These are phyloP conservation scores for Drosophila ficusphila DNA, from an alignment of 1,140 invertebrate species.

Conservation along the genomic window DNA sequence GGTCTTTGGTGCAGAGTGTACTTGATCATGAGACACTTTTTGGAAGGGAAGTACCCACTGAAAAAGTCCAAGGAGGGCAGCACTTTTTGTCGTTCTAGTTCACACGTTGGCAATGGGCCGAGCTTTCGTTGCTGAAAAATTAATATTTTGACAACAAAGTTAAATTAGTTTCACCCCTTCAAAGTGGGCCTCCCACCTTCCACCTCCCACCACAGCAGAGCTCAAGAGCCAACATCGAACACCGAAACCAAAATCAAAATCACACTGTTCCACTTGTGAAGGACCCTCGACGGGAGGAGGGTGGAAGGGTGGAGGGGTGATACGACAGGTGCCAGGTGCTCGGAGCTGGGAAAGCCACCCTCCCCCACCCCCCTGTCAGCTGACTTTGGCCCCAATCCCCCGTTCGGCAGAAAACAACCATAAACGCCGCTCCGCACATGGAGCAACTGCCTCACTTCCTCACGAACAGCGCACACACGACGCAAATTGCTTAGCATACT, in stretches of 20 bases:
- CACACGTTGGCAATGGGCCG: too few relatives aligned
- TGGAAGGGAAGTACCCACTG: too few relatives aligned
- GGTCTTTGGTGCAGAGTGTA: too few relatives aligned
- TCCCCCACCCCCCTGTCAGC: constrained; percentile 2
- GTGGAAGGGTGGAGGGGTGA: not conserved
- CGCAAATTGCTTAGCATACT: constrained; percentile 80
- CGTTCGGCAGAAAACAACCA: constrained; percentile 67
- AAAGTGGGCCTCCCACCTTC: not conserved
- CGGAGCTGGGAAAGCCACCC: not conserved
- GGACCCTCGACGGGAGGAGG: constrained; percentile 30
- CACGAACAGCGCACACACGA: constrained; percentile 16
- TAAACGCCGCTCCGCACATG: constrained; percentile 56
- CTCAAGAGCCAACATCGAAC: constrained; percentile 1
- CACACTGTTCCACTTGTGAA: constrained; percentile 58
- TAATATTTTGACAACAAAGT: too few relatives aligned
- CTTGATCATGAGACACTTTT: not conserved
- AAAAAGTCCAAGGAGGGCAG: too few relatives aligned
- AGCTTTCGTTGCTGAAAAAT: too few relatives aligned
- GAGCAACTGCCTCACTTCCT: not conserved
- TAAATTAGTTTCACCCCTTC: not conserved
- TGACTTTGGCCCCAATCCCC: not conserved
- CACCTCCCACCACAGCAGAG: not conserved
- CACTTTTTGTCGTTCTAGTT: too few relatives aligned
- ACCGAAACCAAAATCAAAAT: constrained; percentile 47
- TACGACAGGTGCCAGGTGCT: not conserved